Evolutionary conservation across 2,113 vertebrate genomes (phyloP).

Genomic region (Furnarius figulus): DNA sequence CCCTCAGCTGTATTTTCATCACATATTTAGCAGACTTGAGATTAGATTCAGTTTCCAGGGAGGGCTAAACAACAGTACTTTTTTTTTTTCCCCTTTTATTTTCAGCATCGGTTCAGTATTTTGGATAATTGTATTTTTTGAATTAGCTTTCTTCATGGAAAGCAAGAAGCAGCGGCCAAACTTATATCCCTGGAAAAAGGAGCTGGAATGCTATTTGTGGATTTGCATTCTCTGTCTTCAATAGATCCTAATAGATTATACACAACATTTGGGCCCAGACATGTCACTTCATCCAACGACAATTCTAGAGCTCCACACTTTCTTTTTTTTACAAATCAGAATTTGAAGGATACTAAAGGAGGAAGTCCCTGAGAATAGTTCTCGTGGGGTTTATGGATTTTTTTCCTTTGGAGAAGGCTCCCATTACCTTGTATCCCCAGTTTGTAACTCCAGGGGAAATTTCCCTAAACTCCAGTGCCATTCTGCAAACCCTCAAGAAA

Average conservation of each 20-base stretch:
- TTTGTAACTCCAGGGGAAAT: neutral
- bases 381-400: neutral
- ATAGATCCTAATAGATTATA: neutral
- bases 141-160: neutral
- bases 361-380: neutral
- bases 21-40: neutral
- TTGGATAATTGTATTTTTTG: neutral
- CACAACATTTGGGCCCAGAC: neutral
- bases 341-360: neutral
- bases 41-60: neutral
- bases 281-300: neutral
- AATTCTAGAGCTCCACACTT: neutral
- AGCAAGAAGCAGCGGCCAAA: neutral
- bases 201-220: neutral
- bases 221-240: neutral
- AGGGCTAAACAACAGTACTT: neutral
- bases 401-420: neutral
- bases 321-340: neutral
- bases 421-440: accelerated
- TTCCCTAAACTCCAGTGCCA: neutral
- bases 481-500: neutral
- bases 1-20: neutral
- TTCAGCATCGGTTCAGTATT: neutral
- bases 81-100: too few relatives aligned
- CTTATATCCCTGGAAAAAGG: neutral